Base-by-base conservation (phyloP, 2,797 vertebrate species). In the Pseudomugil tenellus region DNA sequence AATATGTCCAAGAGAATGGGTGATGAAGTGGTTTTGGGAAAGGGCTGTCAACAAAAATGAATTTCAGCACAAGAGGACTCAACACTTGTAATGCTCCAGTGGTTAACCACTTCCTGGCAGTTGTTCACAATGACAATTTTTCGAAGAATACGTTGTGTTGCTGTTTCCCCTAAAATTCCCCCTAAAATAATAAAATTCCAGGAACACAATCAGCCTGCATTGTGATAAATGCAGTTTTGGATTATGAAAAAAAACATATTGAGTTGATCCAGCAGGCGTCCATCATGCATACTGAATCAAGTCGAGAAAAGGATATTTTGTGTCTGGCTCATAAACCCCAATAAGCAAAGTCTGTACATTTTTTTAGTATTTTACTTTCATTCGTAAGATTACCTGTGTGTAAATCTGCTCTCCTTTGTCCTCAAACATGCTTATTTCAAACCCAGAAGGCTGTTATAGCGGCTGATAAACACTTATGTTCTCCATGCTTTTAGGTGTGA, bases 11-110 rank as follows among this genome's bases (percentile, higher is more conserved):
- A 79, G 80, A 89, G 90, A 92, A 87, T 76, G 83, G 87, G 73
- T 77, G 80, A 89, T 82, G 80, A 84, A 75, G 83, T 84, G 76
- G 69, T 80, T 87, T 89, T 77, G 83, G 86, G 84, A 84, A 81
- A 77, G 29, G 74, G 41, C 84, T 92, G 92, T 92, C 90, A 92
- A 72, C 84, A 86, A 81, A 91, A 90, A 89, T 91, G 83, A 88
- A 83, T 83, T 81, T 91, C 87, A 86, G 80, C 74, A 72, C 48
- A 56, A 81, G 67, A 80, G 74, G 76, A 91, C 72, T 66, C 67
- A 80, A 81, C 67, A 54, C 75, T 86, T 75, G 74, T 78, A 56
- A 82, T 17, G 71, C 72, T 89, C 82, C 81, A 88, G 81, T 72
- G 67, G 84, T 79, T 86, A 75, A 51, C 62, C 58, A 57, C 55